Evolutionary conservation across 2,888 invertebrate genomes (phyloP).

Genomic region (Dasysyrphus albostriatus): DNA sequence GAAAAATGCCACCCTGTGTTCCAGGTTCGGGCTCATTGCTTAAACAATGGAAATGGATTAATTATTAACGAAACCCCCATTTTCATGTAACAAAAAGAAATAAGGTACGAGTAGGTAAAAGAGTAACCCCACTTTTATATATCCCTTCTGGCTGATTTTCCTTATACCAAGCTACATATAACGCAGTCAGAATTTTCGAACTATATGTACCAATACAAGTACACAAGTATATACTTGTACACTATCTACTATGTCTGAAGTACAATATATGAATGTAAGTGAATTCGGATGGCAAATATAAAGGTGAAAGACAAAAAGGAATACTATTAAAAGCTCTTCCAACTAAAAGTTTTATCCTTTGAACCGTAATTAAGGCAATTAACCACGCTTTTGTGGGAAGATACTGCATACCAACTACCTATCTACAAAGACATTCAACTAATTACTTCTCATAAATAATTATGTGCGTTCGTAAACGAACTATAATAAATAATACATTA

Average conservation of each 20-base stretch:
- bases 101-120: not conserved
- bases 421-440: slow-evolving; percentile 62
- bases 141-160: slow-evolving; percentile 7
- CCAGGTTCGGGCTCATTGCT: not conserved
- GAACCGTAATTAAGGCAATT: slow-evolving; percentile 72
- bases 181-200: not conserved
- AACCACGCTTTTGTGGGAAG: slow-evolving; percentile 59
- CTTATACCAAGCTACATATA: not conserved
- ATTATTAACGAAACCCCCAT: slow-evolving; percentile 68
- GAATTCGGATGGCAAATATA: slow-evolving; percentile 28
- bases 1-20: slow-evolving; percentile 48
- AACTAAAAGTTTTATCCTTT: slow-evolving; percentile 71
- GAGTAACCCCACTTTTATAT: not conserved
- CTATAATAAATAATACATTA: slow-evolving; percentile 30
- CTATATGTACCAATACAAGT: not conserved
- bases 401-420: not conserved
- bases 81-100: slow-evolving; percentile 49
- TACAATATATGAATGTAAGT: slow-evolving; percentile 19
- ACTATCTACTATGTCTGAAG: not conserved
- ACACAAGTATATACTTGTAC: too few relatives aligned
- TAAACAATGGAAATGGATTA: slow-evolving; percentile 64
- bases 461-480: slow-evolving; percentile 48
- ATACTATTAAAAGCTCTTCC: slow-evolving; percentile 63
- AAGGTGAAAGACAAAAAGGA: slow-evolving; percentile 54
- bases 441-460: slow-evolving; percentile 69